Conservation (phyloP, 2,113 vertebrate species). For the Triplophysa tibetana region DNA sequence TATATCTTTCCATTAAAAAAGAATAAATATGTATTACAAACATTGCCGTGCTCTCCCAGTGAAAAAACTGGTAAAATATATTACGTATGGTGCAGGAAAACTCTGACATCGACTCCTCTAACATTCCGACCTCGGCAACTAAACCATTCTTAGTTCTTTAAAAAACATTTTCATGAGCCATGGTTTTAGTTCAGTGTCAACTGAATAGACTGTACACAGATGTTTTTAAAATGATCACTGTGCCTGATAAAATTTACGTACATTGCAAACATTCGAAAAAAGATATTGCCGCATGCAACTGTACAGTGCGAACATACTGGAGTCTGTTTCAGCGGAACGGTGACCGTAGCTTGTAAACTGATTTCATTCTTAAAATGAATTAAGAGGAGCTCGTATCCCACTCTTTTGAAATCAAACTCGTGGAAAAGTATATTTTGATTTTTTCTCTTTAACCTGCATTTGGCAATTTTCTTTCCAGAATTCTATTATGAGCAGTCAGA, state of each 20-base stretch:
- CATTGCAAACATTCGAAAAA: constrained; percentile 51
- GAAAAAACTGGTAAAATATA: constrained; percentile 46
- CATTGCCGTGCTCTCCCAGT: constrained; percentile 47
- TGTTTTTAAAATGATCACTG: constrained; percentile 29
- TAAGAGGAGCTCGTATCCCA: background rate
- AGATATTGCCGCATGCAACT: constrained; percentile 50
- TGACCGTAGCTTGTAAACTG: constrained; percentile 32
- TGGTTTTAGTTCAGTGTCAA: constrained; percentile 22
- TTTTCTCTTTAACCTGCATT: background rate
- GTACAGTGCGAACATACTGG: constrained; percentile 44
- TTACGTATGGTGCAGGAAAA: constrained; percentile 48
- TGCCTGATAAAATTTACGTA: constrained; percentile 42
- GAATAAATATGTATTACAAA: constrained; percentile 57
- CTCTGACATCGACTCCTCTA: background rate
- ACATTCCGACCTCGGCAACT: constrained; percentile 12
- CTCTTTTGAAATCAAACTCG: background rate
- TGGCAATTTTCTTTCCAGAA: background rate
- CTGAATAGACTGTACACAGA: constrained; percentile 45
- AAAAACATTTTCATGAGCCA: constrained; percentile 9
- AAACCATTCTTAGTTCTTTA: constrained; percentile 17
- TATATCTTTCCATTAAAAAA: constrained; percentile 51
- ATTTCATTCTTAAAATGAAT: background rate
- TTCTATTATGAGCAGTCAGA: background rate
- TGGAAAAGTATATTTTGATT: background rate
- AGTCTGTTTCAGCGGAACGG: background rate